Conservation (phyloP, 2,113 vertebrate species). For the Drymodes brunneopygia region DNA sequence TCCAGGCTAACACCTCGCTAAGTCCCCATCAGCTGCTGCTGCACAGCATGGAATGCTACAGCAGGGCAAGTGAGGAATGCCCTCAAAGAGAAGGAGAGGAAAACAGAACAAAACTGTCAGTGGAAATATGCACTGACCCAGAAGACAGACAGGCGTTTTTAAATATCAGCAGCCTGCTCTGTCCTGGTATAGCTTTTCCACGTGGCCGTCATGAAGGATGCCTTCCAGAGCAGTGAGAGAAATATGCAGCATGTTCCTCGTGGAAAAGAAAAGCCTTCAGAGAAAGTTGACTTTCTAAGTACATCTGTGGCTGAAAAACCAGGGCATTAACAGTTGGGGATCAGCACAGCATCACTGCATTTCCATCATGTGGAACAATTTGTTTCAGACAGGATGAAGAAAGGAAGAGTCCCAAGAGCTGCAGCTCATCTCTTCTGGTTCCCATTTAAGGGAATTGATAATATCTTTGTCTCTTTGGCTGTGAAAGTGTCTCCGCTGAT, state of each 20-base stretch:
- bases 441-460: slow-evolving; percentile 25
- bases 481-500: slow-evolving; percentile 55
- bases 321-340: background rate
- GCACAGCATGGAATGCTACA: background rate
- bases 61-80: background rate
- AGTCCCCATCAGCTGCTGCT: background rate
- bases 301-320: background rate
- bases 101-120: background rate
- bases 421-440: background rate
- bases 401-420: background rate
- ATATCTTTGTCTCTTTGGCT: slow-evolving; percentile 5
- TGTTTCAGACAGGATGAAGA: background rate
- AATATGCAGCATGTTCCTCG: background rate
- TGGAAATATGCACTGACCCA: background rate
- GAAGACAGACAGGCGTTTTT: background rate
- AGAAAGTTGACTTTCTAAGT: background rate
- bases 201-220: background rate
- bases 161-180: background rate
- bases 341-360: accelerated
- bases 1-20: background rate
- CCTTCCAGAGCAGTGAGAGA: background rate
- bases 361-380: background rate
- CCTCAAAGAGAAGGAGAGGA: background rate
- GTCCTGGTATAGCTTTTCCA: background rate
- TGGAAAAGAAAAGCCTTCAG: background rate